Evolutionary conservation across 2,888 invertebrate species (phyloP), one percentile per base, ranked within the genome.

Genomic region (Brachylomia viminalis): DNA sequence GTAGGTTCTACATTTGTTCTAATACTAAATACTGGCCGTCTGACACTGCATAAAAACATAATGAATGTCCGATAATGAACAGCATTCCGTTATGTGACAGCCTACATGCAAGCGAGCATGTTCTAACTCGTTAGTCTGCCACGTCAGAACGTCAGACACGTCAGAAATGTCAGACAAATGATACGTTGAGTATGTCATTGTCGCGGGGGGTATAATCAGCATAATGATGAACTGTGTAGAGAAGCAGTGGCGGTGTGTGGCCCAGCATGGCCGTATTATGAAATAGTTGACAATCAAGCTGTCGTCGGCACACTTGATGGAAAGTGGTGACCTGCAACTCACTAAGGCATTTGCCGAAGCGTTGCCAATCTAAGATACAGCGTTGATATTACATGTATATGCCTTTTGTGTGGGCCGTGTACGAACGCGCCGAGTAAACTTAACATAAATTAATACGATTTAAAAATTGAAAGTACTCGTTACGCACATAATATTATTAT

Each of bases 11-110:
- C 83, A 86, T 83, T 88, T 72, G 67, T 86, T 86, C 67, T 81
- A 87, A 80, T 80, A 83, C 87, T 88, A 86, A 84, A 82, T 73
- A 45, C 79, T 58, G 23, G 38, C 33, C 4, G 52, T 47, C 77
- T 79, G 83, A 79, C 80, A 77, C 58, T 85, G 80, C 80, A 85
- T 84, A 83, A 84, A 88, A 85, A 83, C 76, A 64, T 77, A 84
- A 81, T 76, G 76, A 66, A 79, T 72, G 82, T 75, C 65, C 69
- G 79, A 79, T 85, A 86, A 83, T 83, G 85, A 76, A 77, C 75
- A 56, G 33, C 75, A 80, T 67, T 73, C 45, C 61, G 27, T 59
- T 47, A 70, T 73, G 49, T 64, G 82, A 72, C 69, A 61, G 59
- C 67, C 58, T 52, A 79, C 88, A 87, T 81, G 87, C 78, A 74